phyloP scores from a whole-genome alignment of 2,888 invertebrate genomes.

The Agrenia bidenticulata region DNA sequence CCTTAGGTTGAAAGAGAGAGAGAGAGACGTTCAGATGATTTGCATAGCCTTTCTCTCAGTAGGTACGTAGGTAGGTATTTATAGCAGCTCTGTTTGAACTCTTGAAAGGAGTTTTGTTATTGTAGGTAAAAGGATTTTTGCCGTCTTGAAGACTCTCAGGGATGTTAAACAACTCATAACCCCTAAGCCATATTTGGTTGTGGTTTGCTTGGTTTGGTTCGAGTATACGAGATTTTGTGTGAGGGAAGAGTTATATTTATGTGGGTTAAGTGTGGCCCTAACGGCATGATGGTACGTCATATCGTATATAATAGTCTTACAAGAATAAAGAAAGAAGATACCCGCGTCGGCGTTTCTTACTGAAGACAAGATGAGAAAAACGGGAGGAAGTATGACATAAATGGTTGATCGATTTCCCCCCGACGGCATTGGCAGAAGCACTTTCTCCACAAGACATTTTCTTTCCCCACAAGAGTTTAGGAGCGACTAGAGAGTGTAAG shows the following conservation, averaged over 20 bases:
- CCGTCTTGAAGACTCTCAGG: neutral
- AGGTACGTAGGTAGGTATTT: no score
- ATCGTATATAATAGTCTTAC: neutral
- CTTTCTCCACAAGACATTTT: neutral
- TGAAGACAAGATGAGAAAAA: slow-evolving; percentile 7
- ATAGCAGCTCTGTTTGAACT: no score
- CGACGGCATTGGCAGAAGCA: slow-evolving; percentile 1
- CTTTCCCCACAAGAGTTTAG: neutral
- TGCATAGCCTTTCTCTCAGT: slow-evolving; percentile 35
- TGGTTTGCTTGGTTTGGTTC: neutral
- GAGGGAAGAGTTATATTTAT: slow-evolving; percentile 6
- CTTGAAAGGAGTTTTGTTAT: neutral
- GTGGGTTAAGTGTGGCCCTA: slow-evolving; percentile 6
- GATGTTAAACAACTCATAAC: slow-evolving; percentile 1
- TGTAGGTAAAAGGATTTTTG: neutral
- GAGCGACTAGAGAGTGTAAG: neutral
- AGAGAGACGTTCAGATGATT: slow-evolving; percentile 38
- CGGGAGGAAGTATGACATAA: slow-evolving; percentile 16
- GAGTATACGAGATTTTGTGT: neutral
- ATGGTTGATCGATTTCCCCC: slow-evolving; percentile 23
- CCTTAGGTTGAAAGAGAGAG: slow-evolving; percentile 16
- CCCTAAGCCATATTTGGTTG: neutral
- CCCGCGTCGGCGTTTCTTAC: neutral
- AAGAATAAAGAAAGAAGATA: slow-evolving; percentile 2
- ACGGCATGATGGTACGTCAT: slow-evolving; percentile 1